Percentiles rank a stretch among this genome's conserved stretches.
Evolutionary conservation across 2,797 vertebrate genomes (phyloP).

Genomic region (Phalanger gymnotis): DNA sequence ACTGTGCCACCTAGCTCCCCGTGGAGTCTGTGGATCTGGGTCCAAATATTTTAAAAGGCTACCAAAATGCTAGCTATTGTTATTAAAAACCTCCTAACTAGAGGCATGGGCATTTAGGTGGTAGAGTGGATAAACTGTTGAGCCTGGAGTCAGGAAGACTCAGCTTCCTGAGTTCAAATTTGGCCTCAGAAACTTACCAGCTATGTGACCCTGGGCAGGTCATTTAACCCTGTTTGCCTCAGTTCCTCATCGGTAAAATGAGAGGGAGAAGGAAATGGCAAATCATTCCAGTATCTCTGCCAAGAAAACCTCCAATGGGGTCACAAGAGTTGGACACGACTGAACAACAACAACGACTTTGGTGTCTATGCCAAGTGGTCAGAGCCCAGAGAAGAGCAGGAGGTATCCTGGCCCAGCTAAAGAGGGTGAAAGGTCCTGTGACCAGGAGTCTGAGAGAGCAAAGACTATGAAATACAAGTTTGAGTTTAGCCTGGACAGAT

Average conservation of each 20-base stretch:
- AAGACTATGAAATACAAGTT: constrained; percentile 57
- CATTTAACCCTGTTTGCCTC: not conserved
- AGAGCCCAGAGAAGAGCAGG: constrained; percentile 50
- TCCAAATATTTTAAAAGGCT: not conserved
- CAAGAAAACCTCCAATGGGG: not conserved
- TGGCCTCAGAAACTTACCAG: not conserved
- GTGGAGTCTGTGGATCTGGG: not conserved
- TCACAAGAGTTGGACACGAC: not conserved
- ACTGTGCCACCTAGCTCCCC: not conserved
- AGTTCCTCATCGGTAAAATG: not conserved
- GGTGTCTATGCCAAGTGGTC: constrained; percentile 4
- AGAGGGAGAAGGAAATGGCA: not conserved
- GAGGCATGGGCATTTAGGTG: not conserved
- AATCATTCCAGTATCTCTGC: not conserved
- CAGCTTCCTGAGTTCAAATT: not conserved
- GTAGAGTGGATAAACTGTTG: not conserved
- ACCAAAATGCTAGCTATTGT: not conserved
- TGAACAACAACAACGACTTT: constrained; percentile 25
- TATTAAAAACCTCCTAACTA: not conserved
- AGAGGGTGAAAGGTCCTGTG: constrained; percentile 50
- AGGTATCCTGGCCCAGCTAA: constrained; percentile 6
- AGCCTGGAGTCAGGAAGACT: not conserved
- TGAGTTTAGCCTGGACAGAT: constrained; percentile 62
- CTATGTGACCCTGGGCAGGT: not conserved
- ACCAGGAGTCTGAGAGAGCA: constrained; percentile 60